Conservation (phyloP, 2,797 vertebrate species). For the Crenichthys baileyi region DNA sequence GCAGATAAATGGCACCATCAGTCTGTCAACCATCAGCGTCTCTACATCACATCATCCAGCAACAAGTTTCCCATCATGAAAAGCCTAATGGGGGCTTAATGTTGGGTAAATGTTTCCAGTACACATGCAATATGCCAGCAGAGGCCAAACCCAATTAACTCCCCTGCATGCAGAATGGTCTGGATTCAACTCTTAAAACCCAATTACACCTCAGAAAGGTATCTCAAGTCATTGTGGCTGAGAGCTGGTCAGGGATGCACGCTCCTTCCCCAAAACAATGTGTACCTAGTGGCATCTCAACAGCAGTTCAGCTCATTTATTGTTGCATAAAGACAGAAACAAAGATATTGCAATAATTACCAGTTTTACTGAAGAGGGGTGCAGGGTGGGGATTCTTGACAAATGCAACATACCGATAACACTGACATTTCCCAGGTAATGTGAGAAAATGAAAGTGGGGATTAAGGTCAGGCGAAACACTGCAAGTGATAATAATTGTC, state of each 20-base stretch:
- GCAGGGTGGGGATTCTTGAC: slow-evolving; percentile 13
- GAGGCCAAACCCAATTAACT: slow-evolving; percentile 76
- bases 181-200: slow-evolving; percentile 75
- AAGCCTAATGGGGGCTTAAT: slow-evolving; percentile 76
- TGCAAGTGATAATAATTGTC: slow-evolving; percentile 50
- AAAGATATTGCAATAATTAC: slow-evolving; percentile 10
- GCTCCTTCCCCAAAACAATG: slow-evolving; percentile 30
- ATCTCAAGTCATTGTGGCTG: slow-evolving; percentile 67
- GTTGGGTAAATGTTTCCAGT: slow-evolving; percentile 79
- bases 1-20: slow-evolving; percentile 6
- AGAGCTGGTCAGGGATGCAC: slow-evolving; percentile 49
- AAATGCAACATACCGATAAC: slow-evolving; percentile 22
- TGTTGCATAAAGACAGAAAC: background rate
- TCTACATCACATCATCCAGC: slow-evolving; percentile 47
- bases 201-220: slow-evolving; percentile 75
- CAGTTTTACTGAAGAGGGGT: background rate
- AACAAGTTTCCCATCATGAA: slow-evolving; percentile 66
- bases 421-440: slow-evolving; percentile 41
- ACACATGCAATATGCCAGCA: slow-evolving; percentile 75
- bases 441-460: slow-evolving; percentile 29
- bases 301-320: background rate
- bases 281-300: background rate
- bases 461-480: slow-evolving; percentile 59
- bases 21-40: slow-evolving; percentile 34
- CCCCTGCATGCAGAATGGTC: slow-evolving; percentile 68